Base-by-base conservation (phyloP, 2,888 invertebrate genomes). In the Chymomyza caudatula region DNA sequence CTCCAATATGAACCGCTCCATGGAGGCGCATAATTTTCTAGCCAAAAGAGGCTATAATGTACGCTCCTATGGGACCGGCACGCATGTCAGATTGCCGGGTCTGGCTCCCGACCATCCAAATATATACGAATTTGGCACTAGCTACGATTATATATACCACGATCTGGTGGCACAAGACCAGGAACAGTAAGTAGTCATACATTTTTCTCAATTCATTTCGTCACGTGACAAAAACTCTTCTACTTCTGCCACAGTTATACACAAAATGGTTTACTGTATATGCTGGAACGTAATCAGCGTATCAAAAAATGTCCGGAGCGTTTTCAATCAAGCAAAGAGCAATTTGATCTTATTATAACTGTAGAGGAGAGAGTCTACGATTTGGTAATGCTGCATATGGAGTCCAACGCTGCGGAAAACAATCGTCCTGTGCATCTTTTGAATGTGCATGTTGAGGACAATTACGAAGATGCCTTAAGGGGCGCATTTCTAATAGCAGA, bases 311-410 rank as follows among this genome's bases (percentile, higher is more conserved):
- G 93, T 68, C 99, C 99, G 1, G 98, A 99, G 91, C 93, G 96
- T 80, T 99, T 99, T 91, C 99, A 99, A 91, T 92, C 93, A 8
- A 94, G 94, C 71, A 92, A 92, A 73, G 97, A 98, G 71, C 94
- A 94, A 85, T 99, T 99, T 90, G 98, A 99, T 91, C 94, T 99
- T 61, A 93, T 99, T 67, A 95, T 99, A 77, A 98, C 98, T 0
- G 97, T 98, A 87, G 99, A 99, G 90, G 99, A 99, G 90, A 92
- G 99, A 77, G 99, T 99, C 0, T 99, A 98, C 90, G 99, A 99
- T 90, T 98, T 99, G 92, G 97, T 99, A 19, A 93, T 98, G 61
- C 97, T 98, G 91, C 97, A 95, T 93, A 94, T 97, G 93, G 96
- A 97, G 77, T 94, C 93, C 29, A 92, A 95, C 86, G 93, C 95